phyloP scores from a whole-genome alignment of 2,888 invertebrate species.

The Ryuthela nishihirai region DNA sequence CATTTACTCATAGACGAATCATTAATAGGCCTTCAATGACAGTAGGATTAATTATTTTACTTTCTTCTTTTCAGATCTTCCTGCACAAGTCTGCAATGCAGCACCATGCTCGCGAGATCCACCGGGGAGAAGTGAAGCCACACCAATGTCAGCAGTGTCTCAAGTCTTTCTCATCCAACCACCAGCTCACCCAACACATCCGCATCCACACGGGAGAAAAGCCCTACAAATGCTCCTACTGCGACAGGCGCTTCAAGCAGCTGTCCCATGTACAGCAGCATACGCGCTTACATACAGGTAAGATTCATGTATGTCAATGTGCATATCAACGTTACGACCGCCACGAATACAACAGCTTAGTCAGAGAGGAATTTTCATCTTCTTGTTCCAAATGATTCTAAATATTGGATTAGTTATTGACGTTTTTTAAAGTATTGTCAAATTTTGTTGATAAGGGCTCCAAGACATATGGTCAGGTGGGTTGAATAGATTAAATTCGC shows the following conservation, averaged over 20 bases:
- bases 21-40: no score
- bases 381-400: no score
- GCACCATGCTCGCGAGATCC: constrained; percentile 67
- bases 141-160: constrained; percentile 97
- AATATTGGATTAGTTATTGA: no score
- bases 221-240: constrained; percentile 96
- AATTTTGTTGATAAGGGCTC: no score
- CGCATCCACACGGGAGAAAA: constrained; percentile 95
- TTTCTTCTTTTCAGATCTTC: constrained; percentile 69
- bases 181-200: constrained; percentile 94
- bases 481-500: no score
- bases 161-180: constrained; percentile 94
- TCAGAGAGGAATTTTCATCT: no score
- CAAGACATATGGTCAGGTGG: no score
- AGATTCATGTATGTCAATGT: constrained; percentile 52
- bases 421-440: no score
- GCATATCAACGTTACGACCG: no score
- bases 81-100: constrained; percentile 97
- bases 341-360: no score
- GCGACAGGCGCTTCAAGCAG: constrained; percentile 94
- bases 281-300: constrained; percentile 92
- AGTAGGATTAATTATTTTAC: no score
- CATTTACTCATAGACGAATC: no score
- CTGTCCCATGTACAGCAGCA: constrained; percentile 96
- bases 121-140: constrained; percentile 55